Evolutionary conservation across 2,113 vertebrate genomes (phyloP).

Genomic region (Tretioscincus oriximinensis): DNA sequence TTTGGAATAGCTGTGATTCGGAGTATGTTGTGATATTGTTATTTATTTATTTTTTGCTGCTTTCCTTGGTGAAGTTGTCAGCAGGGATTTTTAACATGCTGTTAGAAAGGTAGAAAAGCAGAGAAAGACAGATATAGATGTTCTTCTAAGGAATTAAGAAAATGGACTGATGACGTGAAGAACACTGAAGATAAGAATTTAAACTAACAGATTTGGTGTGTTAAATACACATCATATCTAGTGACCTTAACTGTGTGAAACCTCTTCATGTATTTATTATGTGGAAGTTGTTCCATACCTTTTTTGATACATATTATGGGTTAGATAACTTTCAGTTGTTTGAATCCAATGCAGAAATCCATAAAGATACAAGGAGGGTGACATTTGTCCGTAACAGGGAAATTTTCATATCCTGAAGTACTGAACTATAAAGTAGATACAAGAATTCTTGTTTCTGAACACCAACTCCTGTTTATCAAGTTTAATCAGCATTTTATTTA

Average conservation of each 20-base stretch:
- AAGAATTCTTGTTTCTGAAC: background rate
- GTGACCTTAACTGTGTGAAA: background rate
- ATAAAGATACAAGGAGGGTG: background rate
- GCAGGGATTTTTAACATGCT: background rate
- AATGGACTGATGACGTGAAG: too few species aligned
- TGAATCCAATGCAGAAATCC: background rate
- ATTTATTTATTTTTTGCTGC: conserved; percentile 4
- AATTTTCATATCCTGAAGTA: background rate
- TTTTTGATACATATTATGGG: background rate
- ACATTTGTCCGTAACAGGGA: background rate
- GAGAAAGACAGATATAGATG: background rate
- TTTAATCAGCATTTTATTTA: too few species aligned
- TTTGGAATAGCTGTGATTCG: conserved; percentile 17
- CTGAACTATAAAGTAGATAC: background rate
- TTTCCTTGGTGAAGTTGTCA: background rate
- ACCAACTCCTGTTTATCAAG: too few species aligned
- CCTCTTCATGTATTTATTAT: background rate
- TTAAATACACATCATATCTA: too few species aligned
- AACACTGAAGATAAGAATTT: background rate
- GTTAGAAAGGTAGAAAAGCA: background rate
- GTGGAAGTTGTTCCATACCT: background rate
- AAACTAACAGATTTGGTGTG: too few species aligned
- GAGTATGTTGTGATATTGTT: background rate
- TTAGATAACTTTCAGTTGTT: background rate
- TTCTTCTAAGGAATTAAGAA: background rate